These are phyloP conservation scores for Gymnobelideus leadbeateri DNA, from an alignment of 2,113 vertebrate genomes.

Conservation along the genomic window DNA sequence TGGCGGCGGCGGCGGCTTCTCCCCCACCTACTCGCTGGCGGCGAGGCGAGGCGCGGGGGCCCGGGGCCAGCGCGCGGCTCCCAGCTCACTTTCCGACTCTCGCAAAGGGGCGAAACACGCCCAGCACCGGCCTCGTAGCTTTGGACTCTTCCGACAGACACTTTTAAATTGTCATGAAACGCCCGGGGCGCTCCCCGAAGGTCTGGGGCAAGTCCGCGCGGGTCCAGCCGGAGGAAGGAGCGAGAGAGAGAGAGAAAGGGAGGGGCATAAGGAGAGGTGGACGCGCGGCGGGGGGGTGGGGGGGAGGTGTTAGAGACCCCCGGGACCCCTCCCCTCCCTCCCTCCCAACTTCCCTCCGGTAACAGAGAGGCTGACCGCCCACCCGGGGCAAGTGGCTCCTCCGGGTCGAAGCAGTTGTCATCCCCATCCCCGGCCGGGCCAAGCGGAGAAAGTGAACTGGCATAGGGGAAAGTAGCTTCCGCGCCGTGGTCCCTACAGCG, in stretches of 20 bases:
- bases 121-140: constrained; percentile 68
- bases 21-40: constrained; percentile 81
- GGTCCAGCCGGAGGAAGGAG: constrained; percentile 63
- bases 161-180: constrained; percentile 78
- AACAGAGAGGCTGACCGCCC: background rate
- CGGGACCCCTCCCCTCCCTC: constrained; percentile 32
- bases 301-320: constrained; percentile 25
- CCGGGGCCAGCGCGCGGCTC: constrained; percentile 73
- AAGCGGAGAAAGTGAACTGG: constrained; percentile 62
- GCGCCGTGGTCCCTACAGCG: constrained; percentile 66
- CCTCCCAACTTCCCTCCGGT: background rate
- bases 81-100: constrained; percentile 67
- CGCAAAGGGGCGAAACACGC: constrained; percentile 72
- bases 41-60: constrained; percentile 69
- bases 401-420: background rate
- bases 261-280: constrained; percentile 8
- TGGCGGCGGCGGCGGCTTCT: constrained; percentile 68
- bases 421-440: background rate
- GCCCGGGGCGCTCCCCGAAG: constrained; percentile 78
- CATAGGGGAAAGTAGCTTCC: constrained; percentile 35
- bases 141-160: constrained; percentile 73
- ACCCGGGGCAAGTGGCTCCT: constrained; percentile 42
- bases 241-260: constrained; percentile 52
- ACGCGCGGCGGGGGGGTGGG: constrained; percentile 22
- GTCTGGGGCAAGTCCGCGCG: constrained; percentile 76